phyloP scores from a whole-genome alignment of 2,113 vertebrate species.

The Neolamprologus caudopunctatus region DNA sequence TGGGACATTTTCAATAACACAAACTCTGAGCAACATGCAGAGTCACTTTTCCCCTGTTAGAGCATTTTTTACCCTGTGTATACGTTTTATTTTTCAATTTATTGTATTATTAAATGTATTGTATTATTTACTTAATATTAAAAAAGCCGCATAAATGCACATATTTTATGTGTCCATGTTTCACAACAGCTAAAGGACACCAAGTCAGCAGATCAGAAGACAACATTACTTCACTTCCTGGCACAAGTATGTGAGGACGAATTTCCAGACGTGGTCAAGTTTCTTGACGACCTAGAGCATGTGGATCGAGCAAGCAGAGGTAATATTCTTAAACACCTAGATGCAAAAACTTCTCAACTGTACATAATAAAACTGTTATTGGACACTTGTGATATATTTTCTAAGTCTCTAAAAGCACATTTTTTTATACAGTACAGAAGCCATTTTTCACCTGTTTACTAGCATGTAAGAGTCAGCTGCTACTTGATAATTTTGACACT shows the following conservation, averaged over 20 bases:
- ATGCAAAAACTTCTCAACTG: background rate
- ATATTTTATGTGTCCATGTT: background rate
- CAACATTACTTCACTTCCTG: slow-evolving; percentile 90
- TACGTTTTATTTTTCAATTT: background rate
- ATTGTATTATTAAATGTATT: background rate
- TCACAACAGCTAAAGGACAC: slow-evolving; percentile 85
- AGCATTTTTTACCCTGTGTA: background rate
- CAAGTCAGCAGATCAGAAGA: slow-evolving; percentile 89
- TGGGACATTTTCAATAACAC: background rate
- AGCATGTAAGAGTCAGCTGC: background rate
- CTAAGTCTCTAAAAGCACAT: background rate
- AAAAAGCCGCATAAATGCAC: background rate
- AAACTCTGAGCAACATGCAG: background rate
- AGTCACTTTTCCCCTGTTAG: background rate
- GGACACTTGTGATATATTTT: background rate
- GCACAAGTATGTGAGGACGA: slow-evolving; percentile 88
- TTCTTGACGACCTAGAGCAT: slow-evolving; percentile 83
- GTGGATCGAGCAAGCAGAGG: slow-evolving; percentile 95
- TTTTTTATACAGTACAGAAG: background rate
- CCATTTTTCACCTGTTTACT: background rate
- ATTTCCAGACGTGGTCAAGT: slow-evolving; percentile 80
- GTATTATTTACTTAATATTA: background rate
- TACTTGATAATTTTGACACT: background rate
- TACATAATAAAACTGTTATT: background rate
- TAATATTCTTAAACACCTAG: background rate